Evolutionary conservation across 2,888 invertebrate species (phyloP), one percentile per base, ranked within the genome.

Genomic region (Odontomyia ornata): DNA sequence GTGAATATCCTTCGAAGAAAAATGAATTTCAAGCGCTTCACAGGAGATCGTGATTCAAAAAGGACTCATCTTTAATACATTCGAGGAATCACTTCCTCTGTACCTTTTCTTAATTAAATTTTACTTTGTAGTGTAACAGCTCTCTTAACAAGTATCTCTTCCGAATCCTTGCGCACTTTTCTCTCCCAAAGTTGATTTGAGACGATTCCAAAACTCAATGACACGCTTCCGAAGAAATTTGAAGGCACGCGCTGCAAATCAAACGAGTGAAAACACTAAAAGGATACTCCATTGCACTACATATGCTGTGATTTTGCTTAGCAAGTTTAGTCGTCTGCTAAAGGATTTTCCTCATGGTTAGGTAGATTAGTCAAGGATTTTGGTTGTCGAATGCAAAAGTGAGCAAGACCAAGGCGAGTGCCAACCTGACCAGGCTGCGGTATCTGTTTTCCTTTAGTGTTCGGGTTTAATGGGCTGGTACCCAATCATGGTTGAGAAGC

Each of bases 401-500:
- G 36, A 36, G 9, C 52, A 60, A 9, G 57, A 60, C 9, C 23
- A 23, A 25, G 11, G 57, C 25, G 21, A 60, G 3, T 52, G 52
- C 52, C 18, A 15, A 13, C 13, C 52, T 4, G 52, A 15, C 13
- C 3, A 18, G 4, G 57, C 23, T 23, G 21, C 23, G 36, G 36
- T 36, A 9, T 36, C 5, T 36, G 36, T 9, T 36, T n/a, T 60
- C 57, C 25, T 60, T 23, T 60, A 5, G 4, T 25, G 57, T 11
- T 60, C 18, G 57, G 30, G 64, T 64, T 64, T 30, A 64, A 64
- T 64, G 64, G 30, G 30, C 64, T 30, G 64, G 28, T 64, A 43
- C 43, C 65, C 65, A 65, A 65, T 65, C 43, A 36, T 36, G 21
- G 65, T 18, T n/a, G 27, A 27, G 28, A 7, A n/a, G 18, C 65